phyloP scores from a whole-genome alignment of 2,888 invertebrate genomes.

The Dastarcus helophoroides region DNA sequence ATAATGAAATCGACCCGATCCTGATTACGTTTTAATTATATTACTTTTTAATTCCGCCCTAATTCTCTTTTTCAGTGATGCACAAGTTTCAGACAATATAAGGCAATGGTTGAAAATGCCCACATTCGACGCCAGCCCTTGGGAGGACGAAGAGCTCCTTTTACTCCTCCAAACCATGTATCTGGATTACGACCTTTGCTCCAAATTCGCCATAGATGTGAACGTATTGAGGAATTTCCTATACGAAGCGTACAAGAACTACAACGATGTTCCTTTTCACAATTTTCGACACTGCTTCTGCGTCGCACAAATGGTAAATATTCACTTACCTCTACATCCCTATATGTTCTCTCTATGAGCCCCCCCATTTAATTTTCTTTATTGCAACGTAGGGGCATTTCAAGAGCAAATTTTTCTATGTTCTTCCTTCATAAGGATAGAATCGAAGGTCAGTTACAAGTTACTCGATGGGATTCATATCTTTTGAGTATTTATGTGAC shows the following conservation, averaged over 20 bases:
- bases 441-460: no score
- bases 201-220: slow-evolving; percentile 64
- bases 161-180: slow-evolving; percentile 72
- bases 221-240: slow-evolving; percentile 58
- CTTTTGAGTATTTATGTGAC: no score
- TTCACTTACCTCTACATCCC: background rate
- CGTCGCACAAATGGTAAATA: slow-evolving; percentile 74
- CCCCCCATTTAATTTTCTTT: no score
- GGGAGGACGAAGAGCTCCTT: slow-evolving; percentile 71
- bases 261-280: slow-evolving; percentile 79
- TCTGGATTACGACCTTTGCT: slow-evolving; percentile 61
- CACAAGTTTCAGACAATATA: slow-evolving; percentile 50
- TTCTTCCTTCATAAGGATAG: no score
- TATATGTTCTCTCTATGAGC: background rate
- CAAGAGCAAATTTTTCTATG: no score
- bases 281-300: slow-evolving; percentile 81
- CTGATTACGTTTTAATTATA: no score
- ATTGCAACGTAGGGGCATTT: no score
- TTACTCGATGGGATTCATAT: no score
- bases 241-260: slow-evolving; percentile 66
- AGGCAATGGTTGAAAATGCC: slow-evolving; percentile 53
- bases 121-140: slow-evolving; percentile 70
- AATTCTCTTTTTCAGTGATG: slow-evolving; percentile 44
- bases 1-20: no score
- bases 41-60: no score